These are phyloP conservation scores for Galerucella nymphaeae DNA, from an alignment of 2,888 invertebrate genomes.

Conservation along the genomic window DNA sequence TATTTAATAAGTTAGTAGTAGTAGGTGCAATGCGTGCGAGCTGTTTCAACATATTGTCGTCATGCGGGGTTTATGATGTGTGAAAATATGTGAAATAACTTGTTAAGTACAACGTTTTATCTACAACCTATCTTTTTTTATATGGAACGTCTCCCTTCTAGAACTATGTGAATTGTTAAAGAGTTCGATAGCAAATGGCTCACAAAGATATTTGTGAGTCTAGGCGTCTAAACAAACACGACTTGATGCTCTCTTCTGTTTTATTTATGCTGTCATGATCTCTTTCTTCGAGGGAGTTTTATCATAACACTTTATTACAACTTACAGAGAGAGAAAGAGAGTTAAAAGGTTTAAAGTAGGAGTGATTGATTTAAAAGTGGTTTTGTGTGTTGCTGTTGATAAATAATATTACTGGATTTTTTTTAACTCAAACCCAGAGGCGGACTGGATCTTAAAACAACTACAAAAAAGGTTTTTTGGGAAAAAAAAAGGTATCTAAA, in stretches of 20 bases:
- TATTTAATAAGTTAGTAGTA: neutral
- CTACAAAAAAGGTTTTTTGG: too few species aligned
- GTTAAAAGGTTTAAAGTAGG: slow-evolving; percentile 45
- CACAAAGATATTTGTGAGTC: slow-evolving; percentile 35
- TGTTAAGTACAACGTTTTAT: too few species aligned
- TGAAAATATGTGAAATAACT: neutral
- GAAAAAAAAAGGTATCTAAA: too few species aligned
- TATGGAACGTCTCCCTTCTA: too few species aligned
- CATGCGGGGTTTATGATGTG: neutral
- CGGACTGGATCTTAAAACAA: too few species aligned
- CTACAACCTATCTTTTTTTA: too few species aligned
- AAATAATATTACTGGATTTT: neutral
- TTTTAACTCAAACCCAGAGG: neutral
- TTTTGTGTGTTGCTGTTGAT: neutral
- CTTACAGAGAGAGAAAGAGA: neutral
- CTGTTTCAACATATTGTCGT: neutral
- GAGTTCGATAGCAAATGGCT: slow-evolving; percentile 22
- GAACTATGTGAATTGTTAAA: too few species aligned
- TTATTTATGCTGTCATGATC: slow-evolving; percentile 37
- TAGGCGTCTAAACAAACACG: slow-evolving; percentile 33
- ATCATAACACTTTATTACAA: slow-evolving; percentile 37
- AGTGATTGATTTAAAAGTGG: slow-evolving; percentile 40
- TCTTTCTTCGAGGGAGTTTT: slow-evolving; percentile 35
- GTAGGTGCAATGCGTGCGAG: neutral
- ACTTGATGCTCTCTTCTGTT: slow-evolving; percentile 21